Evolutionary conservation across 37 sponge, comb jelly and placozoan genomes (phyloP), one percentile per base, ranked within the genome.

Genomic region (Hexactinellida sp.): DNA sequence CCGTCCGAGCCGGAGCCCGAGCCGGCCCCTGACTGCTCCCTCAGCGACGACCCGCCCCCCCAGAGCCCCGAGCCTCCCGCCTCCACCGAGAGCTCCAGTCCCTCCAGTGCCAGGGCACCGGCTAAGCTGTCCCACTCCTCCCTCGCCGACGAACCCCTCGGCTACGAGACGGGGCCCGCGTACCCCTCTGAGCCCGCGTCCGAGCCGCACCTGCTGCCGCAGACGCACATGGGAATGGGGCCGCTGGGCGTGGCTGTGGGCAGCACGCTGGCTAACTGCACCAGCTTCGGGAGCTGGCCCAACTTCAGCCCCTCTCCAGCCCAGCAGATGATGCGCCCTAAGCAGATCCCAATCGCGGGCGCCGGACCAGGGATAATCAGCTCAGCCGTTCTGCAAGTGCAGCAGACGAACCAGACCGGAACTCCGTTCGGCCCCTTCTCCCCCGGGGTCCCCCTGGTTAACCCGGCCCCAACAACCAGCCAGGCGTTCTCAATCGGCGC

Each of bases 101-200:
- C 30, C 76, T 63, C 76, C 76, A 63, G 76, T 23, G 5, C 28
- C 76, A 63, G 76, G 13, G 19, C 3, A 23, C 76, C 25, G 34
- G 25, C 76, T n/a, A 63, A 63, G 34, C 76, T 63, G 19, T 63
- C 76, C 5, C 76, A 63, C 76, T 63, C 76, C 76, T 63, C 76
- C 34, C 76, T 63, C 76, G 13, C 25, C 5, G 76, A 63, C 34
- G 76, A 63, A n/a, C 76, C 76, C 28, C 76, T 63, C 76, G 13
- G 13, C 76, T 63, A 63, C 76, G 76, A 63, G 3, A 25, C 76
- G 1, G 28, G 28, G 5, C 76, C 25, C 34, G 3, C 76, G 28
- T 63, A 63, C 76, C 47, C 47, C 10, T 7, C 76, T 10, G 76
- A 63, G 5, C 76, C 25, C 25, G 25, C 76, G 5, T 23, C 3